Conservation (phyloP, 53 echinoderm and acorn worm species). For the Pentamera pediparva region DNA sequence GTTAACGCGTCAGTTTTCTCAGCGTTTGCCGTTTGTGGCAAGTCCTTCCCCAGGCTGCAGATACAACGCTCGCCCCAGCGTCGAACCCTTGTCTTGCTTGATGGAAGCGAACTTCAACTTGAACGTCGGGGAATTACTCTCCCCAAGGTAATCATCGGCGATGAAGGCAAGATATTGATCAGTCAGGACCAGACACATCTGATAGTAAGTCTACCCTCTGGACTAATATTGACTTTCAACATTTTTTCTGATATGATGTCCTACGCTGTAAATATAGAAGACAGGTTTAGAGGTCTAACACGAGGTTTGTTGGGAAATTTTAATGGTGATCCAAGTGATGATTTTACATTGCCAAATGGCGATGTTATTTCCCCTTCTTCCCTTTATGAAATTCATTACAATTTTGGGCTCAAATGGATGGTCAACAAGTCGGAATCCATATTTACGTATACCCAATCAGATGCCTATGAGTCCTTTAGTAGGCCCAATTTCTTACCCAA, state of each 20-base stretch:
- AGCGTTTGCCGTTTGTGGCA: conserved; percentile 43
- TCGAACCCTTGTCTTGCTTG: conserved; percentile 31
- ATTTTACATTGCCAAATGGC: conserved; percentile 46
- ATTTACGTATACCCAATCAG: no score
- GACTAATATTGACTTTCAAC: conserved; percentile 29
- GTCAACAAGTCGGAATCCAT: no score
- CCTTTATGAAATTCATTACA: conserved; percentile 24
- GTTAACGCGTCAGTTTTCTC: conserved; percentile 44
- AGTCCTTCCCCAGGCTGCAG: conserved; percentile 31
- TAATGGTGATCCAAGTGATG: conserved; percentile 50
- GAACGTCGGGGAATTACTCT: neutral
- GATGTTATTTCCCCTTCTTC: conserved; percentile 23
- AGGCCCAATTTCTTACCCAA: conserved; percentile 33
- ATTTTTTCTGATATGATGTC: conserved; percentile 38
- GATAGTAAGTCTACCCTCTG: conserved; percentile 16
- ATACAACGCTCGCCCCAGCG: conserved; percentile 31
- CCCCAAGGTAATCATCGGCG: conserved; percentile 4
- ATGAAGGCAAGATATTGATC: conserved; percentile 18
- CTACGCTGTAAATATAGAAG: conserved; percentile 34
- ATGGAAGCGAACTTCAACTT: conserved; percentile 13
- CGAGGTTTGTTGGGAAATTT: conserved; percentile 44
- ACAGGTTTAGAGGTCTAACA: conserved; percentile 32
- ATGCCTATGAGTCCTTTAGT: conserved; percentile 30
- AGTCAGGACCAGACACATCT: conserved; percentile 25
- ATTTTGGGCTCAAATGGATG: conserved; percentile 43